Conservation (phyloP, 2,797 vertebrate species). For the Tiaroga cobitis region DNA sequence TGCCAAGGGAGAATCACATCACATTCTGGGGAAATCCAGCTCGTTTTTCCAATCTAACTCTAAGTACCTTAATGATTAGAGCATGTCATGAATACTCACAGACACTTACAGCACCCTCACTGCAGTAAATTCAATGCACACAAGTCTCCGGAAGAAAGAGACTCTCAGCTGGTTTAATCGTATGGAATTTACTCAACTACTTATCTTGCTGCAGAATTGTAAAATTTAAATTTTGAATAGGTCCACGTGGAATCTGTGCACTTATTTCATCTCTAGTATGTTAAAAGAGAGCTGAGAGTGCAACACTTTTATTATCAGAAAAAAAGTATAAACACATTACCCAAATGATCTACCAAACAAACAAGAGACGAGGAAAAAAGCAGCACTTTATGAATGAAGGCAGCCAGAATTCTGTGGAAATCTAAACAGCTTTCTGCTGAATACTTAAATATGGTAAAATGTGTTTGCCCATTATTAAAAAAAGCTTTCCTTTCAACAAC, state of each 20-base stretch:
- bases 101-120: conserved; percentile 66
- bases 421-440: neutral
- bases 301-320: neutral
- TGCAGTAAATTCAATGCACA: conserved; percentile 72
- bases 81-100: conserved; percentile 67
- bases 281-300: neutral
- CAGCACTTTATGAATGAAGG: neutral
- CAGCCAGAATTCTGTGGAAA: neutral
- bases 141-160: conserved; percentile 68
- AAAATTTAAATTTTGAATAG: conserved; percentile 32
- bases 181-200: conserved; percentile 38
- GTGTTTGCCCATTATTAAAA: neutral
- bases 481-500: too few relatives aligned
- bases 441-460: neutral
- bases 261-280: neutral
- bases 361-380: neutral
- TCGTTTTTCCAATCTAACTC: conserved; percentile 44
- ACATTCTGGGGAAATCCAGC: conserved; percentile 41
- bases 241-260: neutral
- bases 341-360: neutral
- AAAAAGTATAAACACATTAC: neutral
- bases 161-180: conserved; percentile 33
- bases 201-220: conserved; percentile 20
- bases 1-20: conserved; percentile 42
- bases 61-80: conserved; percentile 52